A percentile compares a stretch with the other conserved stretches of the same genome.
These are phyloP conservation scores for Falco columbarius DNA, from an alignment of 2,797 vertebrate genomes.

Conservation along the genomic window DNA sequence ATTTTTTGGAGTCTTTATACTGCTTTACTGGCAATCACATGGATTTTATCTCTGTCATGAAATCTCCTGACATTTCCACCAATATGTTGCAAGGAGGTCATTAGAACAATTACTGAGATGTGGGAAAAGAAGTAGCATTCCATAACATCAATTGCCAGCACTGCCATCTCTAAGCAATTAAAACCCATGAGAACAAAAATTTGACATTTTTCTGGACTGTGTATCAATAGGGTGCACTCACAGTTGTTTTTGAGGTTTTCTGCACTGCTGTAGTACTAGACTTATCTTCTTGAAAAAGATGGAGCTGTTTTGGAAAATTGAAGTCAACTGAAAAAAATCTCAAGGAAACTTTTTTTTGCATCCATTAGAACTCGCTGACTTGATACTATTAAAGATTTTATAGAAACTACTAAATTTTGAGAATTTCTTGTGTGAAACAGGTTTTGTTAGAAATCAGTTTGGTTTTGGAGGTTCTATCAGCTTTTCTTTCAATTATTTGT, in stretches of 20 bases:
- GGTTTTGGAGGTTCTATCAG: background rate
- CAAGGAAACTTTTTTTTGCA: background rate
- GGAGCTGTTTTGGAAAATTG: background rate
- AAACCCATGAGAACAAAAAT: slow-evolving; percentile 1
- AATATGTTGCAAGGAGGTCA: slow-evolving; percentile 62
- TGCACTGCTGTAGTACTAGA: background rate
- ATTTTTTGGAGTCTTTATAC: slow-evolving; percentile 44
- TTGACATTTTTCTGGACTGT: slow-evolving; percentile 2
- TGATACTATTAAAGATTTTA: background rate
- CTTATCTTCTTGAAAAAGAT: background rate
- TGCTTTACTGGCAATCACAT: slow-evolving; percentile 59
- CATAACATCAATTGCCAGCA: slow-evolving; percentile 21
- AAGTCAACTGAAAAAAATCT: background rate
- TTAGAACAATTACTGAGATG: slow-evolving; percentile 63
- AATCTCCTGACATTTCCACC: slow-evolving; percentile 66
- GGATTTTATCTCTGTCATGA: slow-evolving; percentile 67
- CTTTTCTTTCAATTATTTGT: background rate
- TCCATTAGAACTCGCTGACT: background rate
- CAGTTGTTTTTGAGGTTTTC: slow-evolving; percentile 39
- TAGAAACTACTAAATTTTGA: background rate
- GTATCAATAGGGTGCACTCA: background rate
- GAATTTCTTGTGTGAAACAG: background rate
- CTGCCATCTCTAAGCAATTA: slow-evolving; percentile 50
- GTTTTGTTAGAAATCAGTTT: background rate
- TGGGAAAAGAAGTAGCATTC: slow-evolving; percentile 62